Base-by-base conservation (phyloP, 2,797 vertebrate species). In the Pyrocephalus nanus region DNA sequence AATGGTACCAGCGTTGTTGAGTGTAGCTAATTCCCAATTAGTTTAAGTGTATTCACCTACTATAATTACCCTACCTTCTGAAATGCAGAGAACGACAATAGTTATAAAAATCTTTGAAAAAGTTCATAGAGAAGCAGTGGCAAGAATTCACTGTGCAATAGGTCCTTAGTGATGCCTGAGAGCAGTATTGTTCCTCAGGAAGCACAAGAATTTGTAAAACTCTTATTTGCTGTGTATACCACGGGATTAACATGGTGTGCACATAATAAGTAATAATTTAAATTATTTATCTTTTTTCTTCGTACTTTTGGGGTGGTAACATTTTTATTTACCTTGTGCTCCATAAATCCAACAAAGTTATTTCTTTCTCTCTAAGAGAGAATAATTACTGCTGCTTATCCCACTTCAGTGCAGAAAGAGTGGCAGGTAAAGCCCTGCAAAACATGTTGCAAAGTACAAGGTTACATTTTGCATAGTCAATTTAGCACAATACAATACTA, bases 281-380 rank as follows among this genome's bases (percentile, higher is more conserved):
- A 88, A 66, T 66, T 48, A 38, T 30, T 75, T 73, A 27, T 2
- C 4, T 26, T 38, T 42, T 30, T 62, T n/a, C 4, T 48, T 36
- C 12, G 75, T 92, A 54, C 6, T 47, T 80, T 92, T 77, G 86
- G 5, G 25, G 62, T 3, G 15, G 19, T 16, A 72, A 14, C 3
- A 36, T 84, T 86, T 84, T 91, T 34, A 51, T 91, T 65, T 66
- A 82, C 66, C 66, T 53, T 36, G 14, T 81, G 34, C 10, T 51
- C 17, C 69, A 40, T 54, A 86, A 80, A 71, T 77, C 11, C 34
- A 78, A 36, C 11, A 78, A 43, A 85, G 13, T 1, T 60, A 23
- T 66, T 92, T 6, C 11, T 70, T 85, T 71, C 34, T 85, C 16
- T 70, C 4, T 30, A 73, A 88, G 25, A 76, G 18, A 75, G 21